A percentile compares a stretch with the other conserved stretches of the same genome.
These are phyloP conservation scores for Morone chrysops DNA, from an alignment of 2,113 vertebrate genomes.

Conservation along the genomic window DNA sequence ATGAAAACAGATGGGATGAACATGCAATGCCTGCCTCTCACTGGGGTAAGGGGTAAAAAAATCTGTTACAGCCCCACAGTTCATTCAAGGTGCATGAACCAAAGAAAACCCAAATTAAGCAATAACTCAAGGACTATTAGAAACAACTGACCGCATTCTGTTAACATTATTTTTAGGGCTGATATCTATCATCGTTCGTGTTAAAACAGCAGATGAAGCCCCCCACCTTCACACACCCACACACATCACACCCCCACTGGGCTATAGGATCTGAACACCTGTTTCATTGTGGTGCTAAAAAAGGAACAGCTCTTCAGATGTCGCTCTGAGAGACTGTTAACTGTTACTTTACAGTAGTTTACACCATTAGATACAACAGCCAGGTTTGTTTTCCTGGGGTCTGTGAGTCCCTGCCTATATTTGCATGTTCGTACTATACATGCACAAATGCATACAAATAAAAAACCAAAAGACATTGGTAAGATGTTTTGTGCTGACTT, in stretches of 20 bases:
- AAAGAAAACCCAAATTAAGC: background rate
- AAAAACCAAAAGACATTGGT: too few species aligned
- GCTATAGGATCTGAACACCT: slow-evolving; percentile 61
- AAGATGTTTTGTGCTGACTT: background rate
- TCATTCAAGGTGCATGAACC: background rate
- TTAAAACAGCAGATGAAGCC: slow-evolving; percentile 48
- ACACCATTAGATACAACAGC: background rate
- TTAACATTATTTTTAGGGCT: background rate
- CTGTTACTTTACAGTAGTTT: slow-evolving; percentile 20
- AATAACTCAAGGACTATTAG: background rate
- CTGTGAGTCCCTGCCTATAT: background rate
- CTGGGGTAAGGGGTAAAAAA: slow-evolving; percentile 19
- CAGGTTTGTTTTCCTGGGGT: background rate
- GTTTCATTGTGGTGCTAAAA: slow-evolving; percentile 49
- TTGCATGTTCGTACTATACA: background rate
- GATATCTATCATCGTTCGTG: background rate
- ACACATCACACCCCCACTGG: slow-evolving; percentile 56
- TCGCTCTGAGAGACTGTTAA: background rate
- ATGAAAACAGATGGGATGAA: slow-evolving; percentile 61
- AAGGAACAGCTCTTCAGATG: slow-evolving; percentile 35
- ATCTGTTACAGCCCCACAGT: slow-evolving; percentile 16
- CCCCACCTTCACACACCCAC: slow-evolving; percentile 35
- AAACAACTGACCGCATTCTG: background rate
- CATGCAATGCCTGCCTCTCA: slow-evolving; percentile 27
- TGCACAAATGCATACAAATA: background rate